Evolutionary conservation across 2,113 vertebrate genomes (phyloP), one percentile per base, ranked within the genome.

Genomic region (Theristicus caerulescens): DNA sequence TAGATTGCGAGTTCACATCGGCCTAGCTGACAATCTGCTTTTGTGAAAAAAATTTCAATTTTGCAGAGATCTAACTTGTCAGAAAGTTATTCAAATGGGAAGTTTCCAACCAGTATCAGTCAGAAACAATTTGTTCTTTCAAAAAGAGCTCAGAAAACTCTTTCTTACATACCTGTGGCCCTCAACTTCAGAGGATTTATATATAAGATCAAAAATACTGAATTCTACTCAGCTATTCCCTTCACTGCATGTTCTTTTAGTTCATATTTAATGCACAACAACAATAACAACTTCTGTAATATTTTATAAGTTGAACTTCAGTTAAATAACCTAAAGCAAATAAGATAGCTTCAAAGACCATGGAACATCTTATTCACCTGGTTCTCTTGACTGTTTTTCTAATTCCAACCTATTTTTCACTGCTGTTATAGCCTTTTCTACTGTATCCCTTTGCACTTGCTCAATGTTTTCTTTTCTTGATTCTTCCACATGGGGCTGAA

Each of bases 361-460:
- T 0, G 4, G 25, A 93, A 92, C 52, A 92, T 14, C 58, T 67
- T 40, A 47, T 22, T 97, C 62, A 98, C 98, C 98, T 97, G 97
- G 88, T 70, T 64, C 93, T 92, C 19, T 90, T 88, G 96, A 90
- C 88, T 94, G 88, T 90, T 90, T 69, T 51, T 97, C 95, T 72
- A 34, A 46, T 34, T 91, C 69, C 65, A 98, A 52, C 52, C 87
- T 98, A 46, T 91, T 95, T 96, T 95, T 98, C 74, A 99, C 96
- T 88, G 66, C 86, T 87, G 95, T 90, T 93, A 99, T 96, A n/a
- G 99, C 98, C 17, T 71, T 62, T 90, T 95, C 87, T 31, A 96
- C 97, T 76, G 98, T 90, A 34, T 99, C 98, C 42, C 81, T 92
- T 86, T 58, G 96, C 49, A 97, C 76, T 95, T 98, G 96, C n/a